These are phyloP conservation scores for Tretioscincus oriximinensis DNA, from an alignment of 2,113 vertebrate species.

Conservation along the genomic window DNA sequence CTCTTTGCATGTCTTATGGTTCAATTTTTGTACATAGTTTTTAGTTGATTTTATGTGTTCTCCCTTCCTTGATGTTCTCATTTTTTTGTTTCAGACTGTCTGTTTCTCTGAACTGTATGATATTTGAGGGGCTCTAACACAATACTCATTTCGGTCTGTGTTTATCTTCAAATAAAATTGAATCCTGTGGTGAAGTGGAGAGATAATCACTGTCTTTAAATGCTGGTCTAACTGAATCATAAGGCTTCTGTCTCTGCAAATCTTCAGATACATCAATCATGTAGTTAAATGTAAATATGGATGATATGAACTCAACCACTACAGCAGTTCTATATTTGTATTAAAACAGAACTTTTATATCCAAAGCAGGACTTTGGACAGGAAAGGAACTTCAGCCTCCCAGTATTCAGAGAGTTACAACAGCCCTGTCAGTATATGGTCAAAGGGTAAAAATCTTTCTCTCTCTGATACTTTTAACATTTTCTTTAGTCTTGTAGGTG, in stretches of 20 bases:
- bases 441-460: not conserved
- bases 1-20: no score
- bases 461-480: not conserved
- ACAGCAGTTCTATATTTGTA: not conserved
- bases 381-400: not conserved
- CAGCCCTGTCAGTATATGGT: not conserved
- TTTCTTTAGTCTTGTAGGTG: not conserved
- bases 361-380: not conserved
- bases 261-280: not conserved
- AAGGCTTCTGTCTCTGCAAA: not conserved
- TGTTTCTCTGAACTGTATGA: no score
- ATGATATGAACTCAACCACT: not conserved
- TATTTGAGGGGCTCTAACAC: not conserved
- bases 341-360: not conserved
- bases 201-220: not conserved
- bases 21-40: no score
- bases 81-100: not conserved
- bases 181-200: not conserved
- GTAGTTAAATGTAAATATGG: not conserved
- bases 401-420: no score
- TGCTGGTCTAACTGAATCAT: not conserved
- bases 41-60: not conserved
- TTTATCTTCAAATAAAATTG: not conserved
- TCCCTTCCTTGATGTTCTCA: no score
- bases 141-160: not conserved